A percentile compares a stretch with the other conserved stretches of the same genome.
phyloP scores from a whole-genome alignment of 2,888 invertebrate species.

The Microctonus aethiopoides region DNA sequence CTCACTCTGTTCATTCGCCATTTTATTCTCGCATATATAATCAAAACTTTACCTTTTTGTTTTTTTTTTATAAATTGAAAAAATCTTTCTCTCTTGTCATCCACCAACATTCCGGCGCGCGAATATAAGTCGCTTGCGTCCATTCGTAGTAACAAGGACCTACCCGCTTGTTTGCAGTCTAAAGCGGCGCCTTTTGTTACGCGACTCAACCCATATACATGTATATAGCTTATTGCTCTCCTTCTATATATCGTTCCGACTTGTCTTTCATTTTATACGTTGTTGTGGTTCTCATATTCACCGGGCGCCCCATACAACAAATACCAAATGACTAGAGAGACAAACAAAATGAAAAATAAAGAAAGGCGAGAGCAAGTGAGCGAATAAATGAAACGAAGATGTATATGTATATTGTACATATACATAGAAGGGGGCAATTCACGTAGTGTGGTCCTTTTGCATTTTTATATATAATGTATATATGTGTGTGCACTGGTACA shows the following conservation, averaged over 20 bases:
- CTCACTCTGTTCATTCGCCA: background rate
- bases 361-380: background rate
- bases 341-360: constrained; percentile 6
- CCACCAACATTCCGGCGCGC: constrained; percentile 16
- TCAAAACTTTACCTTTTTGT: background rate
- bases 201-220: constrained; percentile 15
- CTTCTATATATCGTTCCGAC: background rate
- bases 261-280: background rate
- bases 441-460: constrained; percentile 29
- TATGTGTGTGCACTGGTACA: background rate
- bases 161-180: constrained; percentile 35
- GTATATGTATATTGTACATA: constrained; percentile 10
- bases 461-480: constrained; percentile 4
- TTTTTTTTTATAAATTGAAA: background rate
- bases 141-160: constrained; percentile 40
- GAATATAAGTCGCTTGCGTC: constrained; percentile 29
- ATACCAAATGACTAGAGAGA: background rate
- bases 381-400: constrained; percentile 13
- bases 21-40: background rate
- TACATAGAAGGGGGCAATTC: constrained; percentile 1
- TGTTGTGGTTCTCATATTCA: constrained; percentile 3
- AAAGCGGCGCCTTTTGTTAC: constrained; percentile 39
- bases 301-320: constrained; percentile 5
- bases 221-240: background rate
- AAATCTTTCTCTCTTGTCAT: background rate